Percentiles rank a stretch among this genome's conserved stretches.
Conservation (phyloP, 1,140 invertebrate genomes). For the Antheraea mylitta region DNA sequence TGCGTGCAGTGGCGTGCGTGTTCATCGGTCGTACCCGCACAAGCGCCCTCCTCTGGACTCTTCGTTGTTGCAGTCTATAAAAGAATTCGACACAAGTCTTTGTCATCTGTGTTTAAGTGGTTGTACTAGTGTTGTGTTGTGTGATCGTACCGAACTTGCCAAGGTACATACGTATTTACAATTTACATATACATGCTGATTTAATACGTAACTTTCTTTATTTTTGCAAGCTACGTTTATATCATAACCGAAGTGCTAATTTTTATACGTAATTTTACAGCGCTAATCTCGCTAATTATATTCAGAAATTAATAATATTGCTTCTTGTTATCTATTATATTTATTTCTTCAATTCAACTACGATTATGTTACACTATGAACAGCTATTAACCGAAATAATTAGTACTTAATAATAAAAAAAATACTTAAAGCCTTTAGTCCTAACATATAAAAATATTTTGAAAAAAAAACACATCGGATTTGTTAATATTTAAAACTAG, state of each 20-base stretch:
- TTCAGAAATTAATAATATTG: too few relatives aligned
- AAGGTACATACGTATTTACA: conserved; percentile 46
- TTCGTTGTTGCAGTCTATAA: conserved; percentile 63
- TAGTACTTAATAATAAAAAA: too few relatives aligned
- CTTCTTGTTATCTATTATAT: too few relatives aligned
- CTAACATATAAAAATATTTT: too few relatives aligned
- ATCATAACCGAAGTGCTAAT: not conserved
- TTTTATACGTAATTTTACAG: not conserved
- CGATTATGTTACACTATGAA: too few relatives aligned
- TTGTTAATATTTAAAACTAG: too few relatives aligned
- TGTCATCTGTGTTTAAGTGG: conserved; percentile 65
- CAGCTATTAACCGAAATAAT: too few relatives aligned
- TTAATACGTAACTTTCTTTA: not conserved
- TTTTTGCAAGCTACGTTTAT: not conserved
- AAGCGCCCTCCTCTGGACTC: conserved; percentile 45
- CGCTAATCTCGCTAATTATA: not conserved
- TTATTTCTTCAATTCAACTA: too few relatives aligned
- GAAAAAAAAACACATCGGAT: too few relatives aligned
- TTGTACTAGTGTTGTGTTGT: conserved; percentile 71
- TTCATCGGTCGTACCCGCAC: conserved; percentile 14
- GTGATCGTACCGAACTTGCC: conserved; percentile 42
- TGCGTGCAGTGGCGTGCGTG: conserved; percentile 6
- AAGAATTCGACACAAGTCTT: conserved; percentile 56
- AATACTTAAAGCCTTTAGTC: too few relatives aligned
- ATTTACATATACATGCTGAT: not conserved